Evolutionary conservation across 37 sponge, comb jelly and placozoan species (phyloP), one percentile per base, ranked within the genome.

Genomic region (Corticium candelabrum): DNA sequence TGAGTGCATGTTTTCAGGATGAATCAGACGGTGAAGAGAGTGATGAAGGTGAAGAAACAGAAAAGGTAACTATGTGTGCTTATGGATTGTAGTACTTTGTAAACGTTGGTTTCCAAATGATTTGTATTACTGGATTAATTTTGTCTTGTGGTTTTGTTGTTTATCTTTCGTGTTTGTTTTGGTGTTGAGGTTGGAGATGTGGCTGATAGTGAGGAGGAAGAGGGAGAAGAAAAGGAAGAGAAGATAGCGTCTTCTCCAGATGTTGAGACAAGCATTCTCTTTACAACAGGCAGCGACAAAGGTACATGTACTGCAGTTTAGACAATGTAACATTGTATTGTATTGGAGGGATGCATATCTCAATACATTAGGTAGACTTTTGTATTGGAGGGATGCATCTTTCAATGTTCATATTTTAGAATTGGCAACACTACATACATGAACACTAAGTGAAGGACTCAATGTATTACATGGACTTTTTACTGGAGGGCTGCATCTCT

Each of bases 141-240:
- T n/a, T 11, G 62, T 50, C 62, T 50, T 50, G 11, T 11, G 21
- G 11, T 50, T 50, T 11, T 11, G 15, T 21, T 50, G 62, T 21
- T 27, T 50, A 11, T 27, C 62, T 11, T 50, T 11, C 62, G 62
- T 27, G 62, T 50, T 50, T 50, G 15, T 50, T 50, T 21, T 50
- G 21, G 21, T 50, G 15, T 50, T 27, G 21, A 50, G 62, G 68
- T 34, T 21, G 69, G 35, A 41, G 79, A 80, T 38, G 69, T 5
- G 1, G 1, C 34, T 1, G 76, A 76, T 11, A 33, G 74, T 5
- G 82, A 83, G 41, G 88, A 68, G 41, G 85, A 79, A 68, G 95
- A 81, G 56, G 87, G 84, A 67, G 95, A 88, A 41, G 92, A 89
- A 67, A 89, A 85, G 67, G 95, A 89, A 70, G 85, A 86, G n/a